phyloP scores from a whole-genome alignment of 2,888 invertebrate genomes.

The Erpobdella octoculata region DNA sequence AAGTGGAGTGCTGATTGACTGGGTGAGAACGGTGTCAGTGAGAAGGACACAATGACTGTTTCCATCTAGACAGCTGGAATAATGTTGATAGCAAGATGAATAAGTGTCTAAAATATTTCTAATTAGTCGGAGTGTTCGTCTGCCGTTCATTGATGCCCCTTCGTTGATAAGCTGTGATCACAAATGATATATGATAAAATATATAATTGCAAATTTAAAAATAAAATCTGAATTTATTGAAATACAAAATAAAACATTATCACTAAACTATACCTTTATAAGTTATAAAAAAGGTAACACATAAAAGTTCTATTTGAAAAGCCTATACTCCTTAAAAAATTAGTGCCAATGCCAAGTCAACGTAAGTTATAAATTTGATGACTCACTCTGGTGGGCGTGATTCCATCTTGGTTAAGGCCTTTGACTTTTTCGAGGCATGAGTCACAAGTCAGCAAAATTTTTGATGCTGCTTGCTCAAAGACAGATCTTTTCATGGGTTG shows the following conservation, averaged over 20 bases:
- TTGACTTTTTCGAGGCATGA: background rate
- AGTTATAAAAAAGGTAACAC: too few species aligned
- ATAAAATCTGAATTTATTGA: background rate
- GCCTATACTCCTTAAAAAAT: too few species aligned
- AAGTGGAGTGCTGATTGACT: conserved; percentile 41
- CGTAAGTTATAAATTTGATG: background rate
- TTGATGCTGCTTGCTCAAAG: background rate
- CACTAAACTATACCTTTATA: background rate
- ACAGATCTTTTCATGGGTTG: background rate
- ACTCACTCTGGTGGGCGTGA: conserved; percentile 42
- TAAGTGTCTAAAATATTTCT: conserved; percentile 42
- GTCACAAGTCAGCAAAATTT: background rate
- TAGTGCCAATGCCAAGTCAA: too few species aligned
- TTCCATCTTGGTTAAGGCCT: conserved; percentile 9
- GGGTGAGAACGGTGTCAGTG: conserved; percentile 41
- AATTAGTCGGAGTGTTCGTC: conserved; percentile 40
- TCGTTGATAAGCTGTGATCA: conserved; percentile 40
- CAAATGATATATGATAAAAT: background rate
- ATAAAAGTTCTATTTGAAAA: too few species aligned
- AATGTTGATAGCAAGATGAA: conserved; percentile 33
- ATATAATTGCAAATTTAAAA: too few species aligned
- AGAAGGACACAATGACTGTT: conserved; percentile 31
- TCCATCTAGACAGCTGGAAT: background rate
- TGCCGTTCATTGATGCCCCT: conserved; percentile 43
- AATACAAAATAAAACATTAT: background rate